phyloP scores from a whole-genome alignment of 2,888 invertebrate genomes.

The Andrena chrysosceles region DNA sequence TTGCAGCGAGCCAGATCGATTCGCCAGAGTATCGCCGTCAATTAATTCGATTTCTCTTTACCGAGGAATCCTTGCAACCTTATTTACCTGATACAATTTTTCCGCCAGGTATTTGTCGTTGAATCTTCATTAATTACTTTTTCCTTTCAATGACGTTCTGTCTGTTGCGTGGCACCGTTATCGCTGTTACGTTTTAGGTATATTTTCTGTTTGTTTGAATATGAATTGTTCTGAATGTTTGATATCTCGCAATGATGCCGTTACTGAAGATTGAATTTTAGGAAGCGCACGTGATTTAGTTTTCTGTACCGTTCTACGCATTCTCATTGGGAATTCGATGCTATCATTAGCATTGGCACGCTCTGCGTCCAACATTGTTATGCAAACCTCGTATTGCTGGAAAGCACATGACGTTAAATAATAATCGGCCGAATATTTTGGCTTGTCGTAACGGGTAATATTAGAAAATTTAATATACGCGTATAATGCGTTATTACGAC shows the following conservation, averaged over 20 bases:
- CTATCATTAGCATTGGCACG: not conserved
- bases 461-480: not conserved
- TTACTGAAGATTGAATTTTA: not conserved
- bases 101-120: too few species aligned
- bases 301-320: not conserved
- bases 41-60: slow-evolving; percentile 20
- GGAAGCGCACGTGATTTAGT: not conserved
- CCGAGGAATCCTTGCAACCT: not conserved
- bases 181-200: not conserved
- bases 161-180: too few species aligned
- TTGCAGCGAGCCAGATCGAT: slow-evolving; percentile 32
- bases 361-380: not conserved
- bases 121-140: too few species aligned
- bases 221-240: not conserved
- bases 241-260: not conserved
- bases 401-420: slow-evolving; percentile 13
- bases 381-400: not conserved
- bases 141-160: too few species aligned
- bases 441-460: not conserved
- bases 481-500: not conserved
- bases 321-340: slow-evolving; percentile 17
- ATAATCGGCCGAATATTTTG: slow-evolving; percentile 2
- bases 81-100: too few species aligned
- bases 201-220: not conserved
- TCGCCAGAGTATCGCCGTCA: not conserved